A percentile compares a stretch with the other conserved stretches of the same genome.
These are phyloP conservation scores for Drosophila recens DNA, from an alignment of 2,888 invertebrate genomes.

Conservation along the genomic window DNA sequence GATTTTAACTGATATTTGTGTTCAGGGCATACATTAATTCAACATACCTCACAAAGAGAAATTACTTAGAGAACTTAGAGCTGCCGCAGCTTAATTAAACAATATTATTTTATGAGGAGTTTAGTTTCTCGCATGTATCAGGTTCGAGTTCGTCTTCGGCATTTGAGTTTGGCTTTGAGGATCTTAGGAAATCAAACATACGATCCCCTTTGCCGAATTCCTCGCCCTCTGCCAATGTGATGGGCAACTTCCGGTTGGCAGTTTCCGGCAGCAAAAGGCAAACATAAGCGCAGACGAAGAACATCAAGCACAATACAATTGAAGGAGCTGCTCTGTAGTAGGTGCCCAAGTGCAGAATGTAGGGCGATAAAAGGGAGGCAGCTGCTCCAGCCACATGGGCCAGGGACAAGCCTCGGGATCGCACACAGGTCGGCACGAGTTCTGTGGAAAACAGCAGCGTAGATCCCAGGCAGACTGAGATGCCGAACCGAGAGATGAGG, in stretches of 20 bases:
- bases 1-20: not conserved
- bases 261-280: conserved; percentile 87
- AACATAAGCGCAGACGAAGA: conserved; percentile 85
- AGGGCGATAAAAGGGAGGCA: conserved; percentile 87
- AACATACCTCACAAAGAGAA: not conserved
- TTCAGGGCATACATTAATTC: conserved; percentile 8
- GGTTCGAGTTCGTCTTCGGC: conserved; percentile 17
- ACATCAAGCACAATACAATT: conserved; percentile 86
- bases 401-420: conserved; percentile 88
- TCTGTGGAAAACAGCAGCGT: conserved; percentile 88
- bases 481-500: conserved; percentile 86
- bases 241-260: conserved; percentile 73
- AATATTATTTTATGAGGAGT: conserved; percentile 29
- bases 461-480: conserved; percentile 87
- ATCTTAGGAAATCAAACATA: conserved; percentile 61
- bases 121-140: conserved; percentile 48
- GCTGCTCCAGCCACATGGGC: conserved; percentile 87
- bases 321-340: conserved; percentile 85
- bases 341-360: conserved; percentile 85
- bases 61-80: conserved; percentile 12
- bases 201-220: conserved; percentile 54
- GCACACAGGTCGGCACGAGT: conserved; percentile 87
- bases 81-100: conserved; percentile 21
- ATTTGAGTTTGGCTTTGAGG: not conserved
- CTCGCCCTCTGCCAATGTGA: conserved; percentile 61